Conservation (phyloP, 1,140 invertebrate species). For the Meloidogyne chitwoodi region DNA sequence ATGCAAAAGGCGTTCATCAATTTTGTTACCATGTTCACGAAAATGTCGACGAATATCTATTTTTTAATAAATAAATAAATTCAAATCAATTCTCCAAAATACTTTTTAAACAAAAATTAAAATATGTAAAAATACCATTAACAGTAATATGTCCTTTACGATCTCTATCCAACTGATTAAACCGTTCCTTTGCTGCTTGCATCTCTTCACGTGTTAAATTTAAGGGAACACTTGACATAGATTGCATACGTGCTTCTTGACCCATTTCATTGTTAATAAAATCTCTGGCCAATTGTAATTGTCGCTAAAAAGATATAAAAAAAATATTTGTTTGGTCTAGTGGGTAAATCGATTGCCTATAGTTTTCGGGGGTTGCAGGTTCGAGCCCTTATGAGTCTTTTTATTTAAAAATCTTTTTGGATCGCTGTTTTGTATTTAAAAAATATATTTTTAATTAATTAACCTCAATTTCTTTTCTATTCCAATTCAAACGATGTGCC, state of each 20-base stretch:
- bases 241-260: conserved; percentile 80
- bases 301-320: conserved; percentile 65
- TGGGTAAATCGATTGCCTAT: background rate
- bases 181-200: conserved; percentile 84
- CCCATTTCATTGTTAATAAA: conserved; percentile 95
- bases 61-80: no score
- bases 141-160: conserved; percentile 95
- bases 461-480: conserved; percentile 70
- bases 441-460: background rate
- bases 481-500: conserved; percentile 92
- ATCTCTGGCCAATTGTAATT: conserved; percentile 74
- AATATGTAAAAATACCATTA: conserved; percentile 84
- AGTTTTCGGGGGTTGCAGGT: background rate
- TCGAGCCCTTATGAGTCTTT: background rate
- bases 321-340: background rate
- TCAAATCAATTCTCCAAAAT: no score
- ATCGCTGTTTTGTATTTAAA: no score
- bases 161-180: conserved; percentile 88
- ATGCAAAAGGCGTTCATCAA: conserved; percentile 89
- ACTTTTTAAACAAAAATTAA: no score
- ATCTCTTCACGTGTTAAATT: conserved; percentile 92
- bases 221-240: conserved; percentile 78
- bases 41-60: conserved; percentile 61
- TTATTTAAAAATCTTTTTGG: background rate
- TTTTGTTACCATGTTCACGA: conserved; percentile 81